Evolutionary conservation across 2,888 invertebrate genomes (phyloP), one percentile per base, ranked within the genome.

Genomic region (Aphodius sticticus): DNA sequence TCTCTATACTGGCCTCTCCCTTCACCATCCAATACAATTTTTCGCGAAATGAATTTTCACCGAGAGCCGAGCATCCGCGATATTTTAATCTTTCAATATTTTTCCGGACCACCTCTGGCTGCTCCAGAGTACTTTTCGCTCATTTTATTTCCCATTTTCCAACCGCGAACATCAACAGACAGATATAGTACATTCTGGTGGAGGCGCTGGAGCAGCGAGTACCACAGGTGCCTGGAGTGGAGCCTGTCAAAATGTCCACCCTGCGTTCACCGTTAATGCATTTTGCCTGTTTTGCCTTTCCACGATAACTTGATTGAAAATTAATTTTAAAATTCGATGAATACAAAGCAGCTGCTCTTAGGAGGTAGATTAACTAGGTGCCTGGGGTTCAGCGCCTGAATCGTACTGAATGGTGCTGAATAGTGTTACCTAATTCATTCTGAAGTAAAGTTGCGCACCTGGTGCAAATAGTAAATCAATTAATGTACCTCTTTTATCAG

Each of bases 311-410:
- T 82, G 82, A 82, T 83, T 82, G 81, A 77, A 82, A 83, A 82
- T 84, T 83, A 83, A 84, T 83, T 84, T 81, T 80, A 79, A 82
- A 82, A 81, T 81, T 79, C 83, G 81, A 83, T 83, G 82, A 83
- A 84, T 82, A 83, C 81, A 81, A 80, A 83, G 77, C 79, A 82
- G 80, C 74, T 37, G 26, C 6, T 35, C 74, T 74, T 53, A 12
- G 12, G 53, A 53, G 53, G 1, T 1, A 9, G 53, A 53, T 9
- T 53, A 53, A 12, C 26, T 1, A 26, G 26, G 26, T 26, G 26
- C 26, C 26, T 26, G 26, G 3, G 26, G 26, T 26, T 1, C 26
- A 26, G 26, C 26, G 3, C 26, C 26, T 26, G 26, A 26, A 3
- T 26, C 1, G 26, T 26, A 3, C 26, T 26, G 26, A 26, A 3